Evolutionary conservation across 2,113 vertebrate species (phyloP).

Genomic region (Cyanistes caeruleus): DNA sequence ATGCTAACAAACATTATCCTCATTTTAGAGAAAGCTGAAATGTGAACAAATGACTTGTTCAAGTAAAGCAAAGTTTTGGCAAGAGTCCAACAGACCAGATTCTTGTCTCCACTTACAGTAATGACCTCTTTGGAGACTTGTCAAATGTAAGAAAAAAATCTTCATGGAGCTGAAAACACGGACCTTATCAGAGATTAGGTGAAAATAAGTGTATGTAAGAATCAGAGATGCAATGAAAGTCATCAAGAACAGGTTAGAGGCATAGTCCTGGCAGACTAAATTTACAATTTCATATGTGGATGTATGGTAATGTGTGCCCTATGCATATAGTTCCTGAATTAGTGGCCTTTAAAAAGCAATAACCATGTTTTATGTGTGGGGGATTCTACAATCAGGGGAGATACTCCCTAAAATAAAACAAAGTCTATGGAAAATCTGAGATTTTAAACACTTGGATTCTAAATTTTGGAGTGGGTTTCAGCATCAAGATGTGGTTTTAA

Average conservation of each 20-base stretch:
- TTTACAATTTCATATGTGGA: accelerated
- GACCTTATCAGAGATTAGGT: not conserved
- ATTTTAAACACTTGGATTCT: not conserved
- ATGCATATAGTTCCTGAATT: not conserved
- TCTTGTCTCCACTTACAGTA: not conserved
- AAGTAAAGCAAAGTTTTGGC: not conserved
- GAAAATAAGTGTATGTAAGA: not conserved
- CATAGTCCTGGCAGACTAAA: not conserved
- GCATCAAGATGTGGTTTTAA: not conserved
- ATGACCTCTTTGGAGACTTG: not conserved
- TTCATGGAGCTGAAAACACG: not conserved
- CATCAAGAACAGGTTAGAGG: not conserved
- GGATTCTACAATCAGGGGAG: not conserved
- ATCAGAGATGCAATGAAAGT: not conserved
- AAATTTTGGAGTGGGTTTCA: not conserved
- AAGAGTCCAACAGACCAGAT: not conserved
- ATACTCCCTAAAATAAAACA: not conserved
- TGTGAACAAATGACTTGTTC: not conserved
- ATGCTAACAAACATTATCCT: not conserved
- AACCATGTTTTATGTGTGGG: not conserved
- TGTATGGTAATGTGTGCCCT: not conserved
- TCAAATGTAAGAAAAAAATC: not conserved
- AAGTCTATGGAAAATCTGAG: not conserved
- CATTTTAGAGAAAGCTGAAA: not conserved
- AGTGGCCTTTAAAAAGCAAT: not conserved